Base-by-base conservation (phyloP, 2,888 invertebrate species). In the Andrena trimmerana region DNA sequence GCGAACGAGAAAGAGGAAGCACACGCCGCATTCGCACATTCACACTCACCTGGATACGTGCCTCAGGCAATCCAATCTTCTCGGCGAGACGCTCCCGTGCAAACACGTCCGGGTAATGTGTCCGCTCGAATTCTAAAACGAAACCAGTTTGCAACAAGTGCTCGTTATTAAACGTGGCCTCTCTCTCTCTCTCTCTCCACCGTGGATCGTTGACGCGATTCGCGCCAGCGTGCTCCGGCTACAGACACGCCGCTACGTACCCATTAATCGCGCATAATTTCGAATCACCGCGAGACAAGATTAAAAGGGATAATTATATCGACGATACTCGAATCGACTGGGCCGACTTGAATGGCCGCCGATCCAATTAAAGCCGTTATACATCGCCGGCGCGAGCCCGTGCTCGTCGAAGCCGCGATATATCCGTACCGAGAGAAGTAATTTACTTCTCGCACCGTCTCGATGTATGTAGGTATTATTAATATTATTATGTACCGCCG, bases 1-100 rank as follows among this genome's bases (percentile, higher is more conserved):
- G 87, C 84, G 83, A 85, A 77, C 79, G 87, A 82, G 90, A 88
- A 89, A 86, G 90, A 90, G 86, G 83, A 88, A 86, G 90, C 90
- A 89, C 90, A 89, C 90, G 84, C 85, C 91, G 87, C 92, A 92
- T 91, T 92, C 93, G 89, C 92, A 92, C 94, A 93, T 93, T 94
- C 95, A 95, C 95, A 96, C 97, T 96, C 96, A 98, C 99, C 98
- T 99, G 99, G 96, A 99, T 99, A 97, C 99, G 97, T 96, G 99
- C 99, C 97, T 99, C 99, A 95, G 98, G 99, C 95, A 99, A 97
- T 96, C 98, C 98, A 95, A 99, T 99, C 96, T 98, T 98, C 95
- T 97, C 98, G 88, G 99, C 99, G 94, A 99, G 96, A 95, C 98
- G 96, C 95, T 99, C 99, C 92, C 99, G 96, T 89, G 99, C 98